These are phyloP conservation scores for Myripristis jacobus DNA, from an alignment of 2,797 vertebrate species.

Conservation along the genomic window DNA sequence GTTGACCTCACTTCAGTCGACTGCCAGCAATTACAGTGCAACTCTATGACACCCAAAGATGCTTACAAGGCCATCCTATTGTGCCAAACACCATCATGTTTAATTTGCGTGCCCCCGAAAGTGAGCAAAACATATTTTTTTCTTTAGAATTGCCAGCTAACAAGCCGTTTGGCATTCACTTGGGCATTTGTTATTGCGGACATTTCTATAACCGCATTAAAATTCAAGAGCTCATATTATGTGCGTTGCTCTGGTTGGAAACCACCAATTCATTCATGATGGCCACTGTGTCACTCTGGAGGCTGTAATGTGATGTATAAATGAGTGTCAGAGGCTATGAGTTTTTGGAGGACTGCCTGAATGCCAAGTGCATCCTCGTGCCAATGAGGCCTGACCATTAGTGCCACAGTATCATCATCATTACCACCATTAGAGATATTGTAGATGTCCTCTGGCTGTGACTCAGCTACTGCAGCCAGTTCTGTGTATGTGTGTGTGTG, in stretches of 20 bases:
- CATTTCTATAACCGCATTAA: background rate
- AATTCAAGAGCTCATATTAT: background rate
- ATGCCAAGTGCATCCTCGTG: background rate
- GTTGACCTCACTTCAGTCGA: too few species aligned
- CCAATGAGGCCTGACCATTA: constrained; percentile 4
- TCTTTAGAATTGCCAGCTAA: too few species aligned
- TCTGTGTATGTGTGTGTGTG: background rate
- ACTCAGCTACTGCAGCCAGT: background rate
- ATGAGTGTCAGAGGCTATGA: background rate
- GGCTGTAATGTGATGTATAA: background rate
- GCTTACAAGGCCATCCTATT: too few species aligned
- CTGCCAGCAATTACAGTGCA: too few species aligned
- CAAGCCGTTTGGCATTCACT: too few species aligned
- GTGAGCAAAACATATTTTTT: too few species aligned
- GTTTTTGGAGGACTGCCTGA: background rate
- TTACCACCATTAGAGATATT: background rate
- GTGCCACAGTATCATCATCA: background rate
- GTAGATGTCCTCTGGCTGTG: background rate
- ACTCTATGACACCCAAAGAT: too few species aligned
- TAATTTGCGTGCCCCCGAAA: too few species aligned
- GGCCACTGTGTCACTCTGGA: background rate
- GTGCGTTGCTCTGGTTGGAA: background rate
- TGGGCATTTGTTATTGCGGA: background rate
- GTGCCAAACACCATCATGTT: too few species aligned
- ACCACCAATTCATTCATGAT: background rate